A percentile compares a stretch with the other conserved stretches of the same genome.
These are phyloP conservation scores for Ascidia mentula DNA, from an alignment of 23 tunicate genomes.

Conservation along the genomic window DNA sequence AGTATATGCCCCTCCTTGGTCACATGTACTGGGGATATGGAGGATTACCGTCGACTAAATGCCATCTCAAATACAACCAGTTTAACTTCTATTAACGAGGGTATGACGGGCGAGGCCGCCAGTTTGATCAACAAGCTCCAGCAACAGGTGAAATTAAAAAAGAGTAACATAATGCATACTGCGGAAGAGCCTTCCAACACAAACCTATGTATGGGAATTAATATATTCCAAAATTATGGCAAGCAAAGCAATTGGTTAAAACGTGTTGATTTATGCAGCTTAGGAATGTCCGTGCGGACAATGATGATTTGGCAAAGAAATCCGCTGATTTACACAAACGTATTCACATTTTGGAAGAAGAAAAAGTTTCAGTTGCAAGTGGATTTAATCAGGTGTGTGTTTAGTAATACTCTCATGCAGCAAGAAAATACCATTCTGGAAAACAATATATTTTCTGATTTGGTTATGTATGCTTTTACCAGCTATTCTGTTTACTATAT, in stretches of 20 bases:
- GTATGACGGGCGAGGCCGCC: background rate
- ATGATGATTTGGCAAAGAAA: slow-evolving; percentile 52
- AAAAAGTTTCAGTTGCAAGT: slow-evolving; percentile 40
- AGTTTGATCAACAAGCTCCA: slow-evolving; percentile 35
- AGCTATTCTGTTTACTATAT: background rate
- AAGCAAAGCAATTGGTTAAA: background rate
- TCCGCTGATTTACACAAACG: slow-evolving; percentile 40
- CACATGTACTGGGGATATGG: background rate
- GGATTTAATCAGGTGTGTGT: slow-evolving; percentile 48
- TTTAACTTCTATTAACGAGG: background rate
- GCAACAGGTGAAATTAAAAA: slow-evolving; percentile 58
- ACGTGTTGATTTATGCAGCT: slow-evolving; percentile 24
- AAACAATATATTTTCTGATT: background rate
- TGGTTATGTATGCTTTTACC: background rate
- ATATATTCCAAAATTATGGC: background rate
- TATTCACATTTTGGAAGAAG: slow-evolving; percentile 65
- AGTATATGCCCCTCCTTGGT: background rate
- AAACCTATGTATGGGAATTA: background rate
- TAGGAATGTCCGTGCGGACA: slow-evolving; percentile 48
- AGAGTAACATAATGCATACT: too few species aligned
- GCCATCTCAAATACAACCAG: background rate
- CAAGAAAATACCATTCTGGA: too few species aligned
- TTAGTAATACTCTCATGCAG: too few species aligned
- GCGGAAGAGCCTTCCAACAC: too few species aligned
- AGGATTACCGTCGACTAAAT: background rate